Base-by-base conservation (phyloP, 2,888 invertebrate species). In the Scaptodrosophila latifasciaeformis region DNA sequence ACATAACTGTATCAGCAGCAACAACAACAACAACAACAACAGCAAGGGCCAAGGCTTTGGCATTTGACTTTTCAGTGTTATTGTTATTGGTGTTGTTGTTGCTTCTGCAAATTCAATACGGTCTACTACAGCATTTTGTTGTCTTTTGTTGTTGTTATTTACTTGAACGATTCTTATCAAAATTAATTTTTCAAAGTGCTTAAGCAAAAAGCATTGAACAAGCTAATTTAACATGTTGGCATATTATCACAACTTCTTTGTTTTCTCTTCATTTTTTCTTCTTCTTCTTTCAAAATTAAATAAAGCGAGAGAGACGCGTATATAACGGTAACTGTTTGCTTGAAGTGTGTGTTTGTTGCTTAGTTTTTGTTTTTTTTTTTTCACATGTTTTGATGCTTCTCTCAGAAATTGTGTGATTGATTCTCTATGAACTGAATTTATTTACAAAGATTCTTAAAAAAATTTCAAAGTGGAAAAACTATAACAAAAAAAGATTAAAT, bases 181-280 rank as follows among this genome's bases (percentile, higher is more conserved):
- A n/a, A n/a, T n/a, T n/a, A n/a, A n/a, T n/a, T n/a, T n/a, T 50
- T 55, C n/a, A 31, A 49, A 62, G 52, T 37, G 34, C n/a, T 61
- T 43, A 66, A 66, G 65, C 66, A 67, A 61, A 66, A 66, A 67
- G 65, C 66, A 55, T 66, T 67, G 54, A 67, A 49, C 37, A 64
- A 64, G 47, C 52, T 49, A 34, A 43, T 35, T 59, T 49, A 40
- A 9, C 17, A 12, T 40, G 40, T 35, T 13, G 17, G 34, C n/a
- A n/a, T n/a, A n/a, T n/a, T n/a, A n/a, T n/a, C n/a, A n/a, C n/a
- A n/a, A n/a, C n/a, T n/a, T n/a, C n/a, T n/a, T n/a, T n/a, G n/a
- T n/a, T n/a, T n/a, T n/a, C n/a, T n/a, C n/a, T n/a, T n/a, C n/a
- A n/a, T n/a, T n/a, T n/a, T n/a, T n/a, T n/a, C n/a, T n/a, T n/a